Evolutionary conservation across 2,888 invertebrate genomes (phyloP).

Genomic region (Drosophila phalerata): DNA sequence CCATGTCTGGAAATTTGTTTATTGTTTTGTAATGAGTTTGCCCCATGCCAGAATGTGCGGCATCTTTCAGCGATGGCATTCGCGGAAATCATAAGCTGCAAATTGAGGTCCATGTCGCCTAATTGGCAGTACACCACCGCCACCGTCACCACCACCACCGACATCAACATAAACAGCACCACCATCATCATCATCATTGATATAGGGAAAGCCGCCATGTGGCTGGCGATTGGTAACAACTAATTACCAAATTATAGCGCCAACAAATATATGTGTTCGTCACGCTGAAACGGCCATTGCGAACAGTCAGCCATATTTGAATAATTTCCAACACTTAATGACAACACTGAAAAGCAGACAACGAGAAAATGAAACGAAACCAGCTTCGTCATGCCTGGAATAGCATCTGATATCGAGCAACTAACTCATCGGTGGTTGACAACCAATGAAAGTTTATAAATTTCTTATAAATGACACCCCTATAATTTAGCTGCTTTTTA

Average conservation of each 20-base stretch:
- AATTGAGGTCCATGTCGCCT: conserved; percentile 73
- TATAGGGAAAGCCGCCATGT: conserved; percentile 10
- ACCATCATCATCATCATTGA: conserved; percentile 2
- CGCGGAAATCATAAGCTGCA: conserved; percentile 79
- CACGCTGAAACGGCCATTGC: conserved; percentile 61
- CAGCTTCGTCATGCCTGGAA: conserved; percentile 67
- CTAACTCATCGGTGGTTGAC: conserved; percentile 37
- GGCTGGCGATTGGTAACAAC: conserved; percentile 22
- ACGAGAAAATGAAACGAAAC: conserved; percentile 14
- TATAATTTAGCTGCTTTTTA: conserved; percentile 21
- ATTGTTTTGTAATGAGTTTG: conserved; percentile 82
- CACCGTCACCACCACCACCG: conserved; percentile 20
- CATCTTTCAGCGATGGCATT: conserved; percentile 67
- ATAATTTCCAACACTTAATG: conserved; percentile 54
- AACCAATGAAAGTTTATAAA: conserved; percentile 5
- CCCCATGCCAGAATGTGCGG: conserved; percentile 50
- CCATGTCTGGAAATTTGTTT: conserved; percentile 82
- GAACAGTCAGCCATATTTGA: conserved; percentile 61
- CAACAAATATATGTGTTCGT: conserved; percentile 34
- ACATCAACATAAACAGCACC: conserved; percentile 10
- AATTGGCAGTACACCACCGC: conserved; percentile 64
- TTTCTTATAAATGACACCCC: conserved; percentile 1
- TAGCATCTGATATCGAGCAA: conserved; percentile 60
- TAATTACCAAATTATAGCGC: conserved; percentile 65
- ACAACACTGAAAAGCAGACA: conserved; percentile 28